Conservation (phyloP, 1,140 invertebrate species). For the Brachionus rubens region DNA sequence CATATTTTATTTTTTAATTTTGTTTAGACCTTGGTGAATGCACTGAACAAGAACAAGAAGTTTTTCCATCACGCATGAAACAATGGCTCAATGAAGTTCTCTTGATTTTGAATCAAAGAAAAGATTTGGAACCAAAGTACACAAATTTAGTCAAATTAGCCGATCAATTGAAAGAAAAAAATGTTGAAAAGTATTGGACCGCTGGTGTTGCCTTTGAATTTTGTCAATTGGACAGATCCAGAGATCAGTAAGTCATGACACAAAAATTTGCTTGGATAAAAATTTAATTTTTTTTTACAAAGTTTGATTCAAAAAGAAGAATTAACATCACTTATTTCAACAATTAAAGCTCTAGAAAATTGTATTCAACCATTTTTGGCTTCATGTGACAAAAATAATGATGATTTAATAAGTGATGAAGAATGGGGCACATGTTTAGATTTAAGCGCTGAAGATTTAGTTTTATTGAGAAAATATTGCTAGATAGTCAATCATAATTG, state of each 20-base stretch:
- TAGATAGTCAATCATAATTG: not conserved
- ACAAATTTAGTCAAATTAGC: slow-evolving; percentile 32
- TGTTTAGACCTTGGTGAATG: slow-evolving; percentile 28
- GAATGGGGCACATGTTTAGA: slow-evolving; percentile 45
- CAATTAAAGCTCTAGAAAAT: slow-evolving; percentile 43
- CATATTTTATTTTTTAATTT: not conserved
- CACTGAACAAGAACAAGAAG: not conserved
- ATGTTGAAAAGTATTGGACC: slow-evolving; percentile 45
- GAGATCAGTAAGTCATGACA: slow-evolving; percentile 45
- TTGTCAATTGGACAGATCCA: slow-evolving; percentile 33
- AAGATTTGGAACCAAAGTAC: slow-evolving; percentile 44
- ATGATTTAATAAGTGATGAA: slow-evolving; percentile 31
- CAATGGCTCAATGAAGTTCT: slow-evolving; percentile 33
- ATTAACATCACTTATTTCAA: slow-evolving; percentile 2
- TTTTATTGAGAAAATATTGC: slow-evolving; percentile 30
- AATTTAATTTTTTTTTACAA: not conserved
- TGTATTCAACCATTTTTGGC: slow-evolving; percentile 47
- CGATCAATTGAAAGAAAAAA: slow-evolving; percentile 26
- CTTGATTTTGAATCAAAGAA: slow-evolving; percentile 14
- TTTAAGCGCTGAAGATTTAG: slow-evolving; percentile 20
- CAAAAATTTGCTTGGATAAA: too few relatives aligned
- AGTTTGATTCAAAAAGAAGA: slow-evolving; percentile 45
- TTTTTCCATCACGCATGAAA: slow-evolving; percentile 44
- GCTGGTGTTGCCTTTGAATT: slow-evolving; percentile 45
- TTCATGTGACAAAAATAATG: slow-evolving; percentile 30